These are phyloP conservation scores for Lypha dubia DNA, from an alignment of 2,888 invertebrate species.

Conservation along the genomic window DNA sequence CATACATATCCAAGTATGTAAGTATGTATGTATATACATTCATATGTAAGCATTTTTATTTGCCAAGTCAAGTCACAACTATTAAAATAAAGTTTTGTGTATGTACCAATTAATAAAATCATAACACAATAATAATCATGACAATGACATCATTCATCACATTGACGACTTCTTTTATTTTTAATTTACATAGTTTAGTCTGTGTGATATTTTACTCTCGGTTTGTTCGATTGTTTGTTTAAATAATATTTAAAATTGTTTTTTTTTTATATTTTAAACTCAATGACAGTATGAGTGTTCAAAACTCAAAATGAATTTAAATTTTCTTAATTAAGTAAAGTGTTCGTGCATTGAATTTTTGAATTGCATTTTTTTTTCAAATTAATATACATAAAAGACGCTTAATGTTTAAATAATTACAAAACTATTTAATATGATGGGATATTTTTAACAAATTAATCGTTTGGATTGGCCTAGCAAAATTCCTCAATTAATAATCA, in stretches of 20 bases:
- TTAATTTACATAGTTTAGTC: conserved; percentile 23
- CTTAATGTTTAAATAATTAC: neutral
- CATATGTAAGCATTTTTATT: neutral
- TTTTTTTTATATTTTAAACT: conserved; percentile 13
- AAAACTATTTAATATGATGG: neutral
- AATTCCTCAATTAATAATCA: conserved; percentile 6
- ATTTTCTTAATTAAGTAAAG: conserved; percentile 40
- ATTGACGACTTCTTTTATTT: neutral
- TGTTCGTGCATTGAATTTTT: conserved; percentile 44
- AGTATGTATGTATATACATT: too few relatives aligned
- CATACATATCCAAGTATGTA: too few relatives aligned
- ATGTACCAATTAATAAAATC: neutral
- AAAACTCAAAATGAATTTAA: conserved; percentile 46
- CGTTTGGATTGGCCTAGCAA: neutral
- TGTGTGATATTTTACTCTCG: conserved; percentile 5
- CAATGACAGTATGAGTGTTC: conserved; percentile 27
- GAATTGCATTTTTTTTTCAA: conserved; percentile 16
- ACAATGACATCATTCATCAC: conserved; percentile 40
- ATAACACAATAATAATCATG: neutral
- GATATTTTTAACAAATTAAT: neutral
- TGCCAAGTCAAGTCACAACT: neutral
- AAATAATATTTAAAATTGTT: neutral
- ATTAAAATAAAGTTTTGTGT: neutral
- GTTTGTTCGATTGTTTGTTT: conserved; percentile 11
- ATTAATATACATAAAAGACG: neutral